A percentile compares a stretch with the other conserved stretches of the same genome.
Conservation (phyloP, 1,140 invertebrate genomes). For the Drosophila novamexicana region DNA sequence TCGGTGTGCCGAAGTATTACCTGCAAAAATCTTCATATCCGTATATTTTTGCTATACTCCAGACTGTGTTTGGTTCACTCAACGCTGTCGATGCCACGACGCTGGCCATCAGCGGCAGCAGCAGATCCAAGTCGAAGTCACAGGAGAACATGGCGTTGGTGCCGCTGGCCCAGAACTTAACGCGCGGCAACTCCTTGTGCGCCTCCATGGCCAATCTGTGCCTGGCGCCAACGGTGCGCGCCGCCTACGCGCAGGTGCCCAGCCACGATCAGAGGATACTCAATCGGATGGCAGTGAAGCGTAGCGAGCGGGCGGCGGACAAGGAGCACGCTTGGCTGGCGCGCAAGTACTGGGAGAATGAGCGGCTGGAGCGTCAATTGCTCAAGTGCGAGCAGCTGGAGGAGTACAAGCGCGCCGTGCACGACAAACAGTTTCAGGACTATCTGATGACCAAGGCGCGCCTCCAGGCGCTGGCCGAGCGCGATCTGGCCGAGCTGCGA, state of each 20-base stretch:
- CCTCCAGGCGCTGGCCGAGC: conserved; percentile 68
- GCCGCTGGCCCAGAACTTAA: conserved; percentile 14
- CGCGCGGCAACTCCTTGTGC: conserved; percentile 45
- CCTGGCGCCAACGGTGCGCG: conserved; percentile 66
- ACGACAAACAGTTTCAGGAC: conserved; percentile 81
- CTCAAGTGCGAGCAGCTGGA: conserved; percentile 77
- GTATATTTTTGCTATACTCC: not conserved
- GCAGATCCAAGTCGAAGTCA: conserved; percentile 56
- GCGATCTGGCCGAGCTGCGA: conserved; percentile 68
- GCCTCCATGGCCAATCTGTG: conserved; percentile 79
- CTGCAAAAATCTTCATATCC: not conserved
- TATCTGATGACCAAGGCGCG: conserved; percentile 73
- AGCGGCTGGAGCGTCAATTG: conserved; percentile 73
- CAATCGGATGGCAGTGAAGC: conserved; percentile 80
- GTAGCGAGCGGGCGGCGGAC: conserved; percentile 67
- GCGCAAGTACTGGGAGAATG: conserved; percentile 82
- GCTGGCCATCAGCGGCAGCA: conserved; percentile 50
- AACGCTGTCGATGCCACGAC: conserved; percentile 28
- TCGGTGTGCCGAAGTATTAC: too few species aligned
- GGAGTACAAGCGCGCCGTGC: conserved; percentile 75
- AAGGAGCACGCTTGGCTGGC: conserved; percentile 83
- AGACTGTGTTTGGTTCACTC: conserved; percentile 46
- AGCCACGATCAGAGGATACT: conserved; percentile 81
- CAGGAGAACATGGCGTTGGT: conserved; percentile 59
- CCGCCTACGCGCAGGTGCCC: conserved; percentile 71